Conservation (phyloP, 2,888 invertebrate genomes). For the Rhodophaea formosa region DNA sequence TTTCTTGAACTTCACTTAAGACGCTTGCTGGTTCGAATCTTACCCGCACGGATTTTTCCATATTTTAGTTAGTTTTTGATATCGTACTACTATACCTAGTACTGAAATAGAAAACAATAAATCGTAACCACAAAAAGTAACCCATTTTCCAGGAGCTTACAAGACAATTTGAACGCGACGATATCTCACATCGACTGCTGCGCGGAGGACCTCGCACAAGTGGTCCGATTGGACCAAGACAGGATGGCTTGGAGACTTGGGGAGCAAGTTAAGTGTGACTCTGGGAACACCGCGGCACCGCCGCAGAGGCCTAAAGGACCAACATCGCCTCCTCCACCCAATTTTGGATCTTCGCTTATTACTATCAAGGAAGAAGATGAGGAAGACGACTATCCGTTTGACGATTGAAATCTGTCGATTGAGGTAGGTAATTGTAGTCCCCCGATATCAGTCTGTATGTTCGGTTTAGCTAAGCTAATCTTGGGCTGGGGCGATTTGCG, state of each 20-base stretch:
- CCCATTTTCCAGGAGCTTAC: constrained; percentile 38
- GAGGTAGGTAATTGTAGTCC: no score
- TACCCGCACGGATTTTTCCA: no score
- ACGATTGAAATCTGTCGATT: constrained; percentile 28
- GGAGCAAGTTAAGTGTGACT: constrained; percentile 23
- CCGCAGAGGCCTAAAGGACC: neutral
- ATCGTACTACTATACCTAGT: neutral
- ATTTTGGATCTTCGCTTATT: constrained; percentile 6
- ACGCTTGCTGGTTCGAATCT: no score
- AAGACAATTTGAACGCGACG: constrained; percentile 45
- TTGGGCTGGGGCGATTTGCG: no score
- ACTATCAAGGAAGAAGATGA: constrained; percentile 57
- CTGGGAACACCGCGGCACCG: constrained; percentile 20
- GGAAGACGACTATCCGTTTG: constrained; percentile 56
- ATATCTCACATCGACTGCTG: constrained; percentile 52
- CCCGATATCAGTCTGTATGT: no score
- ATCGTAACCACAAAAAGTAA: neutral
- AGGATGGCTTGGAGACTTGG: constrained; percentile 45
- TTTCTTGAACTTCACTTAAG: no score
- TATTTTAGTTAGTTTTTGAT: no score
- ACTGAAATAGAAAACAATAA: neutral
- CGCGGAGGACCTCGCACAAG: constrained; percentile 49
- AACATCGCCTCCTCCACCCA: neutral
- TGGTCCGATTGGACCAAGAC: constrained; percentile 55
- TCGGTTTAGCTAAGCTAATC: no score